A percentile compares a stretch with the other conserved stretches of the same genome.
Conservation (phyloP, 2,888 invertebrate genomes). For the Apocheima hispidaria region DNA sequence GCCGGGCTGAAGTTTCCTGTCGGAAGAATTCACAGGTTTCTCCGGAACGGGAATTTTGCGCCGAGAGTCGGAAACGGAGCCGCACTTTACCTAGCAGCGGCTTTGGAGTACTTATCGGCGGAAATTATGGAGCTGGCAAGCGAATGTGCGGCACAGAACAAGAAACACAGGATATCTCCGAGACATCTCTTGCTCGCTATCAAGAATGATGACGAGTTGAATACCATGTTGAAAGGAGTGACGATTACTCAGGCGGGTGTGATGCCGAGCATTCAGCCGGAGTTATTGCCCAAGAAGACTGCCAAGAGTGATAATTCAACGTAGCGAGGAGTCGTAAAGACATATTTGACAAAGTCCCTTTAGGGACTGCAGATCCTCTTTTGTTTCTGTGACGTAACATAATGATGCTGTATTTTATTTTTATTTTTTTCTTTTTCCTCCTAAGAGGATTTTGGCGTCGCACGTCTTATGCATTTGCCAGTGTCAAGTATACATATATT, state of each 20-base stretch:
- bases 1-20: constrained; percentile 86
- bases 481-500: no score
- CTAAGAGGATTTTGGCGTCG: no score
- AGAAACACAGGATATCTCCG: constrained; percentile 83
- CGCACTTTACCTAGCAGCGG: constrained; percentile 84
- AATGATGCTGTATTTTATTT: no score
- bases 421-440: no score
- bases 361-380: constrained; percentile 34
- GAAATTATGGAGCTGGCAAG: constrained; percentile 89
- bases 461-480: no score
- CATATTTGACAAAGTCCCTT: constrained; percentile 37
- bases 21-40: constrained; percentile 84
- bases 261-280: constrained; percentile 60
- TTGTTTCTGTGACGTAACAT: background rate
- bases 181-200: constrained; percentile 68
- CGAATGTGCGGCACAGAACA: constrained; percentile 88
- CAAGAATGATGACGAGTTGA: constrained; percentile 69
- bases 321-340: background rate
- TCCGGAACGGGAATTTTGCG: constrained; percentile 87
- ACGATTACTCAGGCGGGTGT: constrained; percentile 69
- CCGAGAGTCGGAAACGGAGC: constrained; percentile 84
- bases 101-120: constrained; percentile 88
- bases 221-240: constrained; percentile 60
- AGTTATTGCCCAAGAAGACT: constrained; percentile 69
- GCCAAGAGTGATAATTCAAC: constrained; percentile 45